These are phyloP conservation scores for Tetramorium simillimum DNA, from an alignment of 1,140 invertebrate species.

Conservation along the genomic window DNA sequence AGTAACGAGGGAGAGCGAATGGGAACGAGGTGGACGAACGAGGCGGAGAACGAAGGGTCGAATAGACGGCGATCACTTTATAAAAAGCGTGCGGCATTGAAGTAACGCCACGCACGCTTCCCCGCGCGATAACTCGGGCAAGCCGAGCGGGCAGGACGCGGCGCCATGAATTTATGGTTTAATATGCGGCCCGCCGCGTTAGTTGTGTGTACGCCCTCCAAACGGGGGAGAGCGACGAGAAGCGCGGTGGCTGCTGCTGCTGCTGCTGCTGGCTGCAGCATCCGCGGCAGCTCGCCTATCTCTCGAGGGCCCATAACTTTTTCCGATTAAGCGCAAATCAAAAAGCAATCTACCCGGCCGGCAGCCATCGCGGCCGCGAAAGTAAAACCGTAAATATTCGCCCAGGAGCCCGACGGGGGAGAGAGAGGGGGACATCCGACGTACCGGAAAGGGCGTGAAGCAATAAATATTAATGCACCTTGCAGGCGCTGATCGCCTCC, in stretches of 20 bases:
- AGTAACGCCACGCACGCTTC: slow-evolving; percentile 63
- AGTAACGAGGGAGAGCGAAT: slow-evolving; percentile 9
- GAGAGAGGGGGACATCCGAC: neutral
- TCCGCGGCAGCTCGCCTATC: slow-evolving; percentile 68
- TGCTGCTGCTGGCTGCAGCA: neutral
- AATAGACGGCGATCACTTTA: slow-evolving; percentile 63
- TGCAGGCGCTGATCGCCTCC: neutral
- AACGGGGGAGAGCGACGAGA: slow-evolving; percentile 42
- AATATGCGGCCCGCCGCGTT: slow-evolving; percentile 79
- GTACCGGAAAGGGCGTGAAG: neutral
- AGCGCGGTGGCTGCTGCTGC: neutral
- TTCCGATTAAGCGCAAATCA: slow-evolving; percentile 84
- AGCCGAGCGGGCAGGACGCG: slow-evolving; percentile 56
- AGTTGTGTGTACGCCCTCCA: slow-evolving; percentile 71
- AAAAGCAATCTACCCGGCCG: slow-evolving; percentile 81
- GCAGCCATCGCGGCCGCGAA: slow-evolving; percentile 67
- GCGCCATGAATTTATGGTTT: slow-evolving; percentile 81
- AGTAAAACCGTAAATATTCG: slow-evolving; percentile 78
- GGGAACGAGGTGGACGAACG: neutral
- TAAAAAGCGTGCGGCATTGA: slow-evolving; percentile 64
- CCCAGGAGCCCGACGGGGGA: slow-evolving; percentile 15
- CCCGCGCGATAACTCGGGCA: slow-evolving; percentile 62
- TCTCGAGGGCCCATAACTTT: slow-evolving; percentile 80
- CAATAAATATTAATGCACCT: slow-evolving; percentile 36
- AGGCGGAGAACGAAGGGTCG: slow-evolving; percentile 1